Evolutionary conservation across 2,797 vertebrate species (phyloP).

Genomic region (Garrulus glandarius): DNA sequence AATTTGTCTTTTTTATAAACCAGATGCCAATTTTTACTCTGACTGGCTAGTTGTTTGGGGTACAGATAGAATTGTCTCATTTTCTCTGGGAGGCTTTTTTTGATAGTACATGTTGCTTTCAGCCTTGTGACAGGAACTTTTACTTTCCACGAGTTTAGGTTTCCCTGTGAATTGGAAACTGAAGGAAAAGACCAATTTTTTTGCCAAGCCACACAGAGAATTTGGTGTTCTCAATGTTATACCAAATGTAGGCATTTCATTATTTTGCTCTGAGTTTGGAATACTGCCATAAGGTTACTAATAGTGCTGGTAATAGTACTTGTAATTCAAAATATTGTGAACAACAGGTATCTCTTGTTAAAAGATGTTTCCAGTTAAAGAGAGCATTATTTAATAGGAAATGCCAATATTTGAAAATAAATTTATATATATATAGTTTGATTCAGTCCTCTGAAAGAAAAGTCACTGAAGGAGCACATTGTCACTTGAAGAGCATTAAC

Average conservation of each 20-base stretch:
- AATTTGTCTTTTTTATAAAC: not conserved
- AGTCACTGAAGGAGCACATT: not conserved
- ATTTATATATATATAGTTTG: not conserved
- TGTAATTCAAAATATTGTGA: not conserved
- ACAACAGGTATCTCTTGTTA: not conserved
- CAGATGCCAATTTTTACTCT: not conserved
- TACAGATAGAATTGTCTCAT: not conserved
- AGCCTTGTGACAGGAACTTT: not conserved
- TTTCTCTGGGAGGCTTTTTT: not conserved
- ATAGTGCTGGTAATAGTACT: not conserved
- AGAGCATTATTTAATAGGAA: not conserved
- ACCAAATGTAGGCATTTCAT: not conserved
- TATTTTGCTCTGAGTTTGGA: not conserved
- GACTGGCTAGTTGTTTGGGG: not conserved
- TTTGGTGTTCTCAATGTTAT: not conserved
- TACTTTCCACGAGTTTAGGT: not conserved
- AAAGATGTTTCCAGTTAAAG: not conserved
- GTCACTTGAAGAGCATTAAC: constrained; percentile 18
- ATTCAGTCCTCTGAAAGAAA: not conserved
- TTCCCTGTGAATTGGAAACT: not conserved
- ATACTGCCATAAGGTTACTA: not conserved
- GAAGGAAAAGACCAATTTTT: not conserved
- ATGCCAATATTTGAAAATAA: not conserved
- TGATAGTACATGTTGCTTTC: not conserved
- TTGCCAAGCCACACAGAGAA: not conserved